These are phyloP conservation scores for Drosophila neutralis DNA, from an alignment of 2,888 invertebrate genomes.

Conservation along the genomic window DNA sequence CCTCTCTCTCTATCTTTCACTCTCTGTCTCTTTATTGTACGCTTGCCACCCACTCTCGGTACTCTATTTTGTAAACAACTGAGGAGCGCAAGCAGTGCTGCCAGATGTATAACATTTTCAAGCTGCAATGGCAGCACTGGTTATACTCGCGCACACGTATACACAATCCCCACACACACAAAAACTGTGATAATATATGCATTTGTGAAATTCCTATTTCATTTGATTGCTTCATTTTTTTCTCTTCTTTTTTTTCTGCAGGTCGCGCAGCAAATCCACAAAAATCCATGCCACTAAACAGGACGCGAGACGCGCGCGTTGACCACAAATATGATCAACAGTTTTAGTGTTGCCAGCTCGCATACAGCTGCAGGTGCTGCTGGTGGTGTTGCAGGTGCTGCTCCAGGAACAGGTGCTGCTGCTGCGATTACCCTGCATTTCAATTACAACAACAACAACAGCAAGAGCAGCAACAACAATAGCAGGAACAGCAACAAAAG, in stretches of 20 bases:
- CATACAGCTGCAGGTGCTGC: constrained; percentile 40
- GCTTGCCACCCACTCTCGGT: constrained; percentile 43
- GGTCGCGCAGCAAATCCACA: constrained; percentile 24
- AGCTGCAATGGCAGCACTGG: constrained; percentile 57
- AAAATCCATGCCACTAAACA: constrained; percentile 33
- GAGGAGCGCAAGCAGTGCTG: constrained; percentile 54
- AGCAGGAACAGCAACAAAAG: constrained; percentile 37
- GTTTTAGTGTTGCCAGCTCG: constrained; percentile 58
- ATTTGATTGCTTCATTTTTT: constrained; percentile 16
- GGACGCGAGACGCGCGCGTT: constrained; percentile 22
- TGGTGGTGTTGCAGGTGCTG: constrained; percentile 27
- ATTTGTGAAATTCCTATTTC: constrained; percentile 66
- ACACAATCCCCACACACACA: constrained; percentile 17
- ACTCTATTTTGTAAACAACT: constrained; percentile 71
- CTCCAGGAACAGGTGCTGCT: constrained; percentile 27
- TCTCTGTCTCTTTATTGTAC: constrained; percentile 16
- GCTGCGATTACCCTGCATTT: constrained; percentile 63
- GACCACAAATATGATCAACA: constrained; percentile 59
- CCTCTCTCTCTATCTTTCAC: neutral
- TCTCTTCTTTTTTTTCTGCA: constrained; percentile 33
- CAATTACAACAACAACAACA: constrained; percentile 37
- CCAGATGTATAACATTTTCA: constrained; percentile 49
- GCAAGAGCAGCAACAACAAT: constrained; percentile 27
- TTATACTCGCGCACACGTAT: constrained; percentile 32
- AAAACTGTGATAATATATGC: constrained; percentile 33